Conservation (phyloP, 37 sponge, comb jelly and placozoan genomes). For the Spongilla lacustris region DNA sequence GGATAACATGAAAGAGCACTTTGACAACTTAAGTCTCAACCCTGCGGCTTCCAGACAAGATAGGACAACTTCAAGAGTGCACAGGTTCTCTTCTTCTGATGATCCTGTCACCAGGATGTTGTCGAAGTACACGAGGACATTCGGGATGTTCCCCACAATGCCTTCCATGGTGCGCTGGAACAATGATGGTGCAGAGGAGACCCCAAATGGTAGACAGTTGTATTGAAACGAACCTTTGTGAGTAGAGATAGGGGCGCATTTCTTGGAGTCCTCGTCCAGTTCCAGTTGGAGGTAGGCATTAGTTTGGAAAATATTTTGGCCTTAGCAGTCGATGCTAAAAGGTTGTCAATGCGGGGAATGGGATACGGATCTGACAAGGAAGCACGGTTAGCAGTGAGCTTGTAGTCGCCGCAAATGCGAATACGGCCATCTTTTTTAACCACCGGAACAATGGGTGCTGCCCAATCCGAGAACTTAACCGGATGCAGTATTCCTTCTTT, state of each 20-base stretch:
- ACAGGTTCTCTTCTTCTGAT: not conserved
- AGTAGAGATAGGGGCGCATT: not conserved
- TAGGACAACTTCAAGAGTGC: not conserved
- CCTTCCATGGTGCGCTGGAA: not conserved
- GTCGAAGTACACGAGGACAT: not conserved
- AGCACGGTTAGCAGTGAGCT: not conserved
- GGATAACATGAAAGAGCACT: not conserved
- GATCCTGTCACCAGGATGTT: not conserved
- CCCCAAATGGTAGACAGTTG: not conserved
- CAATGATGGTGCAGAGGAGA: not conserved
- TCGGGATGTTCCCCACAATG: not conserved
- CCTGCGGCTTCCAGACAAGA: not conserved
- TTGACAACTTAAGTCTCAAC: not conserved
- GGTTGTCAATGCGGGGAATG: not conserved
- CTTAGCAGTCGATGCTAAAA: not conserved
- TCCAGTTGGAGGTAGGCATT: slow-evolving; percentile 3
- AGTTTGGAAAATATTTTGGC: not conserved
- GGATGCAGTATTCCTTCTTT: too few relatives aligned
- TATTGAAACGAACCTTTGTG: not conserved
- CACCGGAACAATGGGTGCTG: not conserved
- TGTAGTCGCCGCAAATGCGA: not conserved
- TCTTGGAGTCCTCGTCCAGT: slow-evolving; percentile 5
- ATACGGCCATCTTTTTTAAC: not conserved
- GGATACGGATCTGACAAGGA: not conserved
- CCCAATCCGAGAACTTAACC: not conserved